Evolutionary conservation across 2,888 invertebrate species (phyloP), one percentile per base, ranked within the genome.

Genomic region (Cantharis nigra): DNA sequence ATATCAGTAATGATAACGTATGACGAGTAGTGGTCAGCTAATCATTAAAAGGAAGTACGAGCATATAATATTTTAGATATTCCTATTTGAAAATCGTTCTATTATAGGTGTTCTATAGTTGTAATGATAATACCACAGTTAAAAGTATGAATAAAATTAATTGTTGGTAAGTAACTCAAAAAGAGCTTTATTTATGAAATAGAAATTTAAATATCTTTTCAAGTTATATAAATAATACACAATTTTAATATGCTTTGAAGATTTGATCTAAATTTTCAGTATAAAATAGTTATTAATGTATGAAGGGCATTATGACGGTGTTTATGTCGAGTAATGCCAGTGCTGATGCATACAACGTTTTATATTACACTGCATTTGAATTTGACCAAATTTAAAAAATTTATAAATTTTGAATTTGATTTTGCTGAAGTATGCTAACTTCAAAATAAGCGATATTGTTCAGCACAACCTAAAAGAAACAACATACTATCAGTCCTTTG

Each of bases 1-100:
- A 33, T 33, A 33, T 33, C 33, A 33, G 13, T 33, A 13, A 5
- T 13, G 33, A 33, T 33, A 33, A 33, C 5, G 2, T 74, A 84
- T 85, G 79, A 82, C 85, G 69, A 63, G 83, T 83, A 72, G 83
- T 67, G 86, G 74, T 74, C n/a, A 11, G 10, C 10, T 62, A 74
- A 74, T 74, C 67, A 23, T n/a, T 28, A 63, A 65, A 69, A 74
- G 74, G 74, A 74, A 74, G 74, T 63, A 63, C 9, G 63, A 74
- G 74, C 9, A 26, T 26, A 1, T 26, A 26, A 74, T 74, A 69
- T 13, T 62, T 28, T 13, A 69, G 63, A 69, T 28, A 69, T 63
- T 69, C 9, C 63, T 69, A 18, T 69, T 69, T 14, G 14, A 49
- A 28, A 18, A 71, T 71, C 28, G 20, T 20, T 63, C n/a, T 63